Conservation (phyloP, 2,113 vertebrate genomes). For the Cyprinodon variegatus region DNA sequence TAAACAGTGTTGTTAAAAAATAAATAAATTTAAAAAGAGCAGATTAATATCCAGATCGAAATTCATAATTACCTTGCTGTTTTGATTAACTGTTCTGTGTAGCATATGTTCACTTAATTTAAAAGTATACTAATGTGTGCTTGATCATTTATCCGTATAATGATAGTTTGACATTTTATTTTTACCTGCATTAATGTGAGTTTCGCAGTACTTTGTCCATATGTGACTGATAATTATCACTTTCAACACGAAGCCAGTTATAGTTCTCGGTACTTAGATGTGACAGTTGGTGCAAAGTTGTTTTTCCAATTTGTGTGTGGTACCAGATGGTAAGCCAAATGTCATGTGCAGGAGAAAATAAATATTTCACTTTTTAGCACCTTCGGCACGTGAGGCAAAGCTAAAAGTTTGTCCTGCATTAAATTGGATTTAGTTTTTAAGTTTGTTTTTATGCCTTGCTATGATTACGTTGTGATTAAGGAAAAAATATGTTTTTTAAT, state of each 20-base stretch:
- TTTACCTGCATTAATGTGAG: background rate
- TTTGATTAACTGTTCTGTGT: too few species aligned
- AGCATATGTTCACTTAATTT: too few species aligned
- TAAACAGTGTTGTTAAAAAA: too few species aligned
- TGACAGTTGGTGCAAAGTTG: slow-evolving; percentile 8
- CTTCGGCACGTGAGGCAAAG: slow-evolving; percentile 8
- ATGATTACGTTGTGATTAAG: slow-evolving; percentile 16
- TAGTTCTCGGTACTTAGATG: background rate
- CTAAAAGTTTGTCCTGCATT: slow-evolving; percentile 23
- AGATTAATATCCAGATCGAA: too few species aligned
- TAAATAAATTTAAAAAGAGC: too few species aligned
- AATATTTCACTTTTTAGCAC: slow-evolving; percentile 31
- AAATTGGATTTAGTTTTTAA: slow-evolving; percentile 12
- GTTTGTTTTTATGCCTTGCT: slow-evolving; percentile 25
- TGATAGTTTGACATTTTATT: background rate
- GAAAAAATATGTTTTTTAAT: slow-evolving; percentile 24
- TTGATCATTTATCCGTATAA: background rate
- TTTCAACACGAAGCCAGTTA: background rate
- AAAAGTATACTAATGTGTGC: background rate
- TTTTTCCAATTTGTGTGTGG: background rate
- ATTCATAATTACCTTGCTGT: too few species aligned
- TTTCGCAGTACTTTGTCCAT: background rate
- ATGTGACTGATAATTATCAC: background rate
- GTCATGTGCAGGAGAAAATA: slow-evolving; percentile 38
- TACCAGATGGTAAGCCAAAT: slow-evolving; percentile 42